A percentile compares a stretch with the other conserved stretches of the same genome.
phyloP scores from a whole-genome alignment of 1,140 invertebrate species.

The Lepeophtheirus salmonis region DNA sequence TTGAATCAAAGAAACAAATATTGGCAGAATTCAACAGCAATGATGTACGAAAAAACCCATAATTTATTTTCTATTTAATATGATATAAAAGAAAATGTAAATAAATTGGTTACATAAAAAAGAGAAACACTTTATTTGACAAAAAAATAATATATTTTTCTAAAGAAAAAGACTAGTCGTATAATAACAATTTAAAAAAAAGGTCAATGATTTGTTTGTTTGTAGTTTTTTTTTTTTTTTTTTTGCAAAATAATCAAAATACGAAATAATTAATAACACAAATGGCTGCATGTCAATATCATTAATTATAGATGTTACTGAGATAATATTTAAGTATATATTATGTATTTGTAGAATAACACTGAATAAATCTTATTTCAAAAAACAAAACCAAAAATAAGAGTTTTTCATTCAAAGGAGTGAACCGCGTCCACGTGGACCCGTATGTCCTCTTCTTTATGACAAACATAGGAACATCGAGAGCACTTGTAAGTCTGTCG shows the following conservation, averaged over 20 bases:
- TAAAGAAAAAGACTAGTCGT: too few species aligned
- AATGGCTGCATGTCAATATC: background rate
- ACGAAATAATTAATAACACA: background rate
- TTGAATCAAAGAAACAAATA: too few species aligned
- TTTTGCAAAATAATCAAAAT: background rate
- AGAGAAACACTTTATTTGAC: too few species aligned
- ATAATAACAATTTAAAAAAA: too few species aligned
- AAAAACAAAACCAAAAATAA: background rate
- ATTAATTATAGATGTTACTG: background rate
- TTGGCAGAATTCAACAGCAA: too few species aligned
- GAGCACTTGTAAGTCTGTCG: slow-evolving; percentile 13
- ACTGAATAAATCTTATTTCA: background rate
- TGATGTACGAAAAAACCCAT: too few species aligned
- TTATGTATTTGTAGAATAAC: background rate
- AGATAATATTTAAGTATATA: background rate
- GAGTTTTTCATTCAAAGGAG: background rate
- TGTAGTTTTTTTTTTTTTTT: background rate
- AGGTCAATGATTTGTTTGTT: too few species aligned
- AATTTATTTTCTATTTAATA: too few species aligned
- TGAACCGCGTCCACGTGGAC: slow-evolving; percentile 8
- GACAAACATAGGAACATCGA: slow-evolving; percentile 10
- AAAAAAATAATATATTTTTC: too few species aligned
- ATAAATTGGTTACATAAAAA: too few species aligned
- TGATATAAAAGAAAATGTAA: too few species aligned
- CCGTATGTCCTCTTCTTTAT: slow-evolving; percentile 1